phyloP scores from a whole-genome alignment of 2,797 vertebrate genomes.

The Chaenodraco wilsoni region DNA sequence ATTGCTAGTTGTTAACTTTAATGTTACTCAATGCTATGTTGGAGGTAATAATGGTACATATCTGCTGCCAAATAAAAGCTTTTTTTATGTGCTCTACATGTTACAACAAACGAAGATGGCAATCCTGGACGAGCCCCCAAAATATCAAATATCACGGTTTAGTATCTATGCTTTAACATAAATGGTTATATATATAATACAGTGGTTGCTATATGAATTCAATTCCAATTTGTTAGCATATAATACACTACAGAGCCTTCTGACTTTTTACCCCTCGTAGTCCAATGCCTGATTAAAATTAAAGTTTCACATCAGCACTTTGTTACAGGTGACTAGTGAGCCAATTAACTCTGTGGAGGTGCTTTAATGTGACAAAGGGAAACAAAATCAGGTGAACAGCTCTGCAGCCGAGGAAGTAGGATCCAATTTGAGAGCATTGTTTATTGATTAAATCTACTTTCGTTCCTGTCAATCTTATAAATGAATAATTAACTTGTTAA shows the following conservation, averaged over 20 bases:
- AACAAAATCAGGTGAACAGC: neutral
- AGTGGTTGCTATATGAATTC: neutral
- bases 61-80: neutral
- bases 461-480: neutral
- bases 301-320: neutral
- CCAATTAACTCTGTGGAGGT: slow-evolving; percentile 3
- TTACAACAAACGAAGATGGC: slow-evolving; percentile 22
- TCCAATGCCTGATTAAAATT: neutral
- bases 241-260: neutral
- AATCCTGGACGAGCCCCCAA: neutral
- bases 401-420: neutral
- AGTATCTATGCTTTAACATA: neutral
- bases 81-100: slow-evolving; percentile 1
- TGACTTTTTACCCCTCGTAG: neutral
- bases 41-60: slow-evolving; percentile 13
- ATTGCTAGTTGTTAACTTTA: neutral
- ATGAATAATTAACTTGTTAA: neutral
- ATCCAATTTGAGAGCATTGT: neutral
- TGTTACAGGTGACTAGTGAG: neutral
- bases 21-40: neutral
- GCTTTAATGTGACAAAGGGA: neutral
- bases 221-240: neutral
- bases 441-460: neutral
- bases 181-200: neutral
- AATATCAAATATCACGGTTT: neutral